Percentiles rank a stretch among this genome's conserved stretches.
These are phyloP conservation scores for Actias luna DNA, from an alignment of 2,888 invertebrate species.

Conservation along the genomic window DNA sequence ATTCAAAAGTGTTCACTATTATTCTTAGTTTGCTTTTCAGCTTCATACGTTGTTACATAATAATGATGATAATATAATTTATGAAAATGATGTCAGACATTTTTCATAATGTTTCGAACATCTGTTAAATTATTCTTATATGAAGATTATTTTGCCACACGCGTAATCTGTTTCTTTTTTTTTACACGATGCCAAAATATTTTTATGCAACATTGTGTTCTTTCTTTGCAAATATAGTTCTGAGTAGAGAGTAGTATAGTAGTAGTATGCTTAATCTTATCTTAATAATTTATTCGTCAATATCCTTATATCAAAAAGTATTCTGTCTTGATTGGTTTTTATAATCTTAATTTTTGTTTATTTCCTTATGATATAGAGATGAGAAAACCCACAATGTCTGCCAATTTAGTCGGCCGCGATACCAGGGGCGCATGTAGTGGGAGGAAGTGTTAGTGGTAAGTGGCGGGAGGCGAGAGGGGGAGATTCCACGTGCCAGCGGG, in stretches of 20 bases:
- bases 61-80: too few species aligned
- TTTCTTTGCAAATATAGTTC: too few species aligned
- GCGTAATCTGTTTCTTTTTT: too few species aligned
- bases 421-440: slow-evolving; percentile 60
- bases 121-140: neutral
- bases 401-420: slow-evolving; percentile 66
- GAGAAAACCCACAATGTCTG: slow-evolving; percentile 70
- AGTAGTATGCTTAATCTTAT: too few species aligned
- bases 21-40: neutral
- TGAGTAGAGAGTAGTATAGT: too few species aligned
- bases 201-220: too few species aligned
- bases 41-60: neutral
- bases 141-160: neutral
- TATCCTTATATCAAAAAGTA: too few species aligned
- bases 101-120: neutral
- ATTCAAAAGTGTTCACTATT: neutral
- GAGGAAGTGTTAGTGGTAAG: slow-evolving; percentile 49
- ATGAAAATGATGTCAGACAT: neutral
- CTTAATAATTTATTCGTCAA: too few species aligned
- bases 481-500: slow-evolving; percentile 72
- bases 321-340: too few species aligned
- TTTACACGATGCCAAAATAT: too few species aligned
- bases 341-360: slow-evolving; percentile 30
- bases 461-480: slow-evolving; percentile 36
- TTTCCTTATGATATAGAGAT: slow-evolving; percentile 24